A percentile compares a stretch with the other conserved stretches of the same genome.
Evolutionary conservation across 2,113 vertebrate genomes (phyloP).

Genomic region (Eretmochelys imbricata): DNA sequence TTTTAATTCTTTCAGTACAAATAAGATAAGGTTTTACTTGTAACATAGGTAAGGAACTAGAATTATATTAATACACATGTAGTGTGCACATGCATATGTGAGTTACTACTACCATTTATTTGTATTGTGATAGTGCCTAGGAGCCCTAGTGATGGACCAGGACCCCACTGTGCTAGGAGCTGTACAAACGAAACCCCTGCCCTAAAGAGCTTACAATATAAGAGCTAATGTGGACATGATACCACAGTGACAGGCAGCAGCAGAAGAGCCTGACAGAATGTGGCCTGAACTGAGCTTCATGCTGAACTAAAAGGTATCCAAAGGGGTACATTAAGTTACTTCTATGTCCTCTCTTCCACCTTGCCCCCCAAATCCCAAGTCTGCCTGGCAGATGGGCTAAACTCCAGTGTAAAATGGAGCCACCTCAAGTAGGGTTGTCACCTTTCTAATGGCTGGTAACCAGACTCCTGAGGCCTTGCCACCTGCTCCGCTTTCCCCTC

Average conservation of each 20-base stretch:
- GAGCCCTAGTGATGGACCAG: not conserved
- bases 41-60: not conserved
- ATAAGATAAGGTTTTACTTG: not conserved
- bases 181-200: not conserved
- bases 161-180: not conserved
- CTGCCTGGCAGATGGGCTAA: not conserved
- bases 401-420: not conserved
- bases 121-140: not conserved
- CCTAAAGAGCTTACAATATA: not conserved
- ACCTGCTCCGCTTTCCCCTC: too few species aligned
- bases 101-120: not conserved
- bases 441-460: too few species aligned
- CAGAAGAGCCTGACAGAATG: too few species aligned
- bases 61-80: not conserved
- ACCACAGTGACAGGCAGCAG: too few species aligned
- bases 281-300: not conserved
- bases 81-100: fast-evolving
- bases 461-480: too few species aligned
- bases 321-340: not conserved
- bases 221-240: not conserved
- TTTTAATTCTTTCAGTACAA: not conserved
- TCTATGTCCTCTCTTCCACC: not conserved
- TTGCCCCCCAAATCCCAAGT: too few species aligned
- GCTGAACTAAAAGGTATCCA: not conserved
- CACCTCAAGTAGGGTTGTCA: not conserved